These are phyloP conservation scores for Lamellibrachia satsuma DNA, from an alignment of 2,888 invertebrate genomes.

Conservation along the genomic window DNA sequence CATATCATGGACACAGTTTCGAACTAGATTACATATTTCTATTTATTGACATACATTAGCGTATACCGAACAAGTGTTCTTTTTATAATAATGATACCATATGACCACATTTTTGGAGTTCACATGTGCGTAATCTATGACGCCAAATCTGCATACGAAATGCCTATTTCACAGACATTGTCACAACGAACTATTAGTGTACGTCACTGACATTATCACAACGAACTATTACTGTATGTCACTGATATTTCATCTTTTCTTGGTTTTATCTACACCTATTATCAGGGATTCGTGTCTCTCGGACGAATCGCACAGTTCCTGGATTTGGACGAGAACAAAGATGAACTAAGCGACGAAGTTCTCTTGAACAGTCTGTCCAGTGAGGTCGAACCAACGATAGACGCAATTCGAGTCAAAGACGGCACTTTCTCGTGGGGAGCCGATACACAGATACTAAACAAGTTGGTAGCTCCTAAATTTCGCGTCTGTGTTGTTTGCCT, in stretches of 20 bases:
- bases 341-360: background rate
- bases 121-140: background rate
- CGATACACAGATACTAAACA: constrained; percentile 46
- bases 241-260: background rate
- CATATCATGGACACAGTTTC: too few relatives aligned
- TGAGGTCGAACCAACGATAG: background rate
- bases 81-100: background rate
- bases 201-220: background rate
- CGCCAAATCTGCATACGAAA: background rate
- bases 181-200: too few relatives aligned
- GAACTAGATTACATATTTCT: too few relatives aligned
- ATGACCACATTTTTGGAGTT: background rate
- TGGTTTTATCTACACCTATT: background rate
- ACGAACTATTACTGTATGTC: background rate
- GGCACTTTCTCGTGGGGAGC: constrained; percentile 60
- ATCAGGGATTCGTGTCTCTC: background rate
- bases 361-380: background rate
- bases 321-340: background rate
- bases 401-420: constrained; percentile 47
- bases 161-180: background rate
- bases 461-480: constrained; percentile 42
- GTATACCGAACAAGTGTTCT: too few relatives aligned
- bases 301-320: background rate
- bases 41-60: too few relatives aligned
- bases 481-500: background rate